These are phyloP conservation scores for Ochropleura leucogaster DNA, from an alignment of 2,888 invertebrate genomes.

Conservation along the genomic window DNA sequence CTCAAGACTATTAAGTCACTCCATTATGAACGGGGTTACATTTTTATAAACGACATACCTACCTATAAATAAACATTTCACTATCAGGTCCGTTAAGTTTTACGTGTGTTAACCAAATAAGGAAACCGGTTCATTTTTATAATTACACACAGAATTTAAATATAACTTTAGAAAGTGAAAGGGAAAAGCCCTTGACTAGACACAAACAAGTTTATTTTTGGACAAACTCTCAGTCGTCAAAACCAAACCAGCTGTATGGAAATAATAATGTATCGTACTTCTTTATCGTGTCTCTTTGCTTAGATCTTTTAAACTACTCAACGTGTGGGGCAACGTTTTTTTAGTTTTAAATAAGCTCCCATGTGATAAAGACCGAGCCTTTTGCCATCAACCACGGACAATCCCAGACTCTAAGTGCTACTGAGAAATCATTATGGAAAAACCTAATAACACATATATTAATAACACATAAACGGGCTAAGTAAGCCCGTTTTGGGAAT, in stretches of 20 bases:
- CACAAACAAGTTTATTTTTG: neutral
- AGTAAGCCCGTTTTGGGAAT: neutral
- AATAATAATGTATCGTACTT: neutral
- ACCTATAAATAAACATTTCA: neutral
- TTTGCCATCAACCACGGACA: neutral
- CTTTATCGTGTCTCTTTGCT: too few relatives aligned
- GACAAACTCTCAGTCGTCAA: neutral
- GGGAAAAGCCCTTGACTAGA: neutral
- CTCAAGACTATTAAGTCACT: neutral
- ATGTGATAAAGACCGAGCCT: neutral
- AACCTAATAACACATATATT: neutral
- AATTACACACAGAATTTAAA: neutral
- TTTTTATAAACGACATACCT: neutral
- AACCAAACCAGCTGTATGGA: neutral
- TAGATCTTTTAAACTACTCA: too few relatives aligned
- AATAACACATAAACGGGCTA: neutral
- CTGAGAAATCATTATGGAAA: neutral
- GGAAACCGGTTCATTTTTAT: neutral
- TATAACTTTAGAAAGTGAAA: neutral
- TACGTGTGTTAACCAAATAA: too few relatives aligned
- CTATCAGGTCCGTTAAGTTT: neutral
- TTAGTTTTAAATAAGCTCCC: neutral
- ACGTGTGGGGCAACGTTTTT: too few relatives aligned
- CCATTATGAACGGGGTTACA: neutral
- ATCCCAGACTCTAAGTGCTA: neutral